Conservation (phyloP, 2,888 invertebrate genomes). For the Amphipoea oculea region DNA sequence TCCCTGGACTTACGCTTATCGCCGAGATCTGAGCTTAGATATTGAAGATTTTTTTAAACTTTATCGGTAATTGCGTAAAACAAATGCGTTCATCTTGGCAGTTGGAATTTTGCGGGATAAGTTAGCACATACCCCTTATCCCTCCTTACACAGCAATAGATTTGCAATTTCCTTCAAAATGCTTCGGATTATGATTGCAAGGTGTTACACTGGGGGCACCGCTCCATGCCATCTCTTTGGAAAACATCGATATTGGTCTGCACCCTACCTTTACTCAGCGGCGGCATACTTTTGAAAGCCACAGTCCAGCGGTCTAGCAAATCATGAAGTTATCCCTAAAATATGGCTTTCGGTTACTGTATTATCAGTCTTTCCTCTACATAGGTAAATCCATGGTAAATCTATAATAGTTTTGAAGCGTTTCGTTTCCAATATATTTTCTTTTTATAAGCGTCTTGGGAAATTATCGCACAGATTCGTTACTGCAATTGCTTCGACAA, state of each 20-base stretch:
- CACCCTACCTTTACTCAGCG: neutral
- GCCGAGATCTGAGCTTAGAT: neutral
- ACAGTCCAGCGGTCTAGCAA: neutral
- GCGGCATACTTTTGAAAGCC: neutral
- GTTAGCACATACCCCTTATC: too few species aligned
- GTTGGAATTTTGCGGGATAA: too few species aligned
- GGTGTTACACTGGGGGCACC: neutral
- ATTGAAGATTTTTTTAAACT: neutral
- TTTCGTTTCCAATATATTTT: neutral
- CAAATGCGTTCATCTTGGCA: too few species aligned
- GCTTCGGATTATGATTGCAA: neutral
- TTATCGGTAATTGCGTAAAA: neutral
- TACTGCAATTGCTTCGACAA: neutral
- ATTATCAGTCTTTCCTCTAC: too few species aligned
- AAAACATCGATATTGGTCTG: neutral
- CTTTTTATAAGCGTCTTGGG: neutral
- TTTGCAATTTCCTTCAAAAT: too few species aligned
- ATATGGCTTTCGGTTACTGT: too few species aligned
- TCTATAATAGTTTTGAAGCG: neutral
- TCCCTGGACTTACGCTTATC: too few species aligned
- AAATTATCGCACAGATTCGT: neutral
- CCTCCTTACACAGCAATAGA: too few species aligned
- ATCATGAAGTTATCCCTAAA: neutral
- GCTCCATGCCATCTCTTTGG: neutral
- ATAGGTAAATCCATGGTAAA: neutral